Conservation (phyloP, 2,113 vertebrate genomes). For the Formicarius rufipectus region DNA sequence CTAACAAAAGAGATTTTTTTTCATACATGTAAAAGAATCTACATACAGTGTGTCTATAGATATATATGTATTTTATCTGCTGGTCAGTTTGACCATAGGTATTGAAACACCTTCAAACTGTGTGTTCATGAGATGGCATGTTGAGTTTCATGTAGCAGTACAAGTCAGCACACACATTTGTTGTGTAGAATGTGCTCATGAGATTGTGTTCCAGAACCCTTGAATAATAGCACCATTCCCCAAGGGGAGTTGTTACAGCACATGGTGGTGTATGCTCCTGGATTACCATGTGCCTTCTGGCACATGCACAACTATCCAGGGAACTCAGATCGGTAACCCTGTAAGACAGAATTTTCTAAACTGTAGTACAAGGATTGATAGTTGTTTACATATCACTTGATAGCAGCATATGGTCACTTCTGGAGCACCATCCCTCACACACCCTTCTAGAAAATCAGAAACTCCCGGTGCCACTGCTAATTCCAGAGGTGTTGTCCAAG, state of each 20-base stretch:
- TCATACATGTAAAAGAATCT: not conserved
- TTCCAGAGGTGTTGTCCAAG: not conserved
- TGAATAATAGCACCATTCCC: not conserved
- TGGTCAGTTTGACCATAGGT: not conserved
- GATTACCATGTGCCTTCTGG: not conserved
- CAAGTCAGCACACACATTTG: not conserved
- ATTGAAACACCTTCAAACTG: not conserved
- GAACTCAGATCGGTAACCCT: not conserved
- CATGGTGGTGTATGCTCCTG: not conserved
- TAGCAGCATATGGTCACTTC: not conserved
- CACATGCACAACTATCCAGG: not conserved
- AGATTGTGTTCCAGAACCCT: not conserved
- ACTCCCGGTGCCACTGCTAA: not conserved
- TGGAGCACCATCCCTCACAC: not conserved
- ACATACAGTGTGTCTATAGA: not conserved
- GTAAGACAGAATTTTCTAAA: not conserved
- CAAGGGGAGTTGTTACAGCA: not conserved
- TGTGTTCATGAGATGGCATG: not conserved
- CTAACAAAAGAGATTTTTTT: not conserved
- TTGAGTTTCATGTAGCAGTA: not conserved
- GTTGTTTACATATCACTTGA: not conserved
- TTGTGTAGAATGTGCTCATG: rapidly evolving
- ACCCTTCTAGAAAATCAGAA: not conserved
- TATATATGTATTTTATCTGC: not conserved
- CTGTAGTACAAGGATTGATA: not conserved